These are phyloP conservation scores for Criorhina ranunculi DNA, from an alignment of 2,888 invertebrate species.

Conservation along the genomic window DNA sequence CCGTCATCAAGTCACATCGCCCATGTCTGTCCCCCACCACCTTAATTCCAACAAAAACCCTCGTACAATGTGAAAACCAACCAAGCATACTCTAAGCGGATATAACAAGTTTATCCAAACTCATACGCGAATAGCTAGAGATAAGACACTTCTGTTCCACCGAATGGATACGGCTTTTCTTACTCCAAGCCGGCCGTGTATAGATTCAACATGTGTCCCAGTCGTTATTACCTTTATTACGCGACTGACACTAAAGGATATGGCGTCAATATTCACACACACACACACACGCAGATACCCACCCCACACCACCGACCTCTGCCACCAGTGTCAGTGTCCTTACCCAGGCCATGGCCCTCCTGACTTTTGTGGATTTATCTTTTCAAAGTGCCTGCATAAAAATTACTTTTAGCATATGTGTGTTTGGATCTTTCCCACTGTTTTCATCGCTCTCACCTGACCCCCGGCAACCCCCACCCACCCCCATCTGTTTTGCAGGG, in stretches of 20 bases:
- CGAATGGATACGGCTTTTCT: not conserved
- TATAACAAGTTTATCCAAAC: not conserved
- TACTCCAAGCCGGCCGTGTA: constrained; percentile 23
- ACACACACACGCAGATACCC: too few species aligned
- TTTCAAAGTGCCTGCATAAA: constrained; percentile 54
- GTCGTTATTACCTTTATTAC: constrained; percentile 60
- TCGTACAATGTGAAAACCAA: not conserved
- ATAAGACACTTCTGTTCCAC: not conserved
- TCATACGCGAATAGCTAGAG: not conserved
- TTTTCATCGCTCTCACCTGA: not conserved
- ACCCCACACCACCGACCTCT: not conserved
- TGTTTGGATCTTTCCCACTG: constrained; percentile 10
- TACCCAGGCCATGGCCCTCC: not conserved
- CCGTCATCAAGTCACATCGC: too few species aligned
- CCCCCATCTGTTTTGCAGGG: constrained; percentile 21
- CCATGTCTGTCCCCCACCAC: too few species aligned
- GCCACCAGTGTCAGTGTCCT: not conserved
- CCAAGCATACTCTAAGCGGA: not conserved
- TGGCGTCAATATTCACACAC: constrained; percentile 40
- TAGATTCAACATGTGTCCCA: constrained; percentile 51
- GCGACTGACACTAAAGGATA: constrained; percentile 43
- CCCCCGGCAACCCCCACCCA: not conserved
- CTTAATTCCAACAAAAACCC: not conserved
- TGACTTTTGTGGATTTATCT: constrained; percentile 65
- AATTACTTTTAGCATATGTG: constrained; percentile 57